Evolutionary conservation across 2,113 vertebrate genomes (phyloP), one percentile per base, ranked within the genome.

Genomic region (Daboia siamensis): DNA sequence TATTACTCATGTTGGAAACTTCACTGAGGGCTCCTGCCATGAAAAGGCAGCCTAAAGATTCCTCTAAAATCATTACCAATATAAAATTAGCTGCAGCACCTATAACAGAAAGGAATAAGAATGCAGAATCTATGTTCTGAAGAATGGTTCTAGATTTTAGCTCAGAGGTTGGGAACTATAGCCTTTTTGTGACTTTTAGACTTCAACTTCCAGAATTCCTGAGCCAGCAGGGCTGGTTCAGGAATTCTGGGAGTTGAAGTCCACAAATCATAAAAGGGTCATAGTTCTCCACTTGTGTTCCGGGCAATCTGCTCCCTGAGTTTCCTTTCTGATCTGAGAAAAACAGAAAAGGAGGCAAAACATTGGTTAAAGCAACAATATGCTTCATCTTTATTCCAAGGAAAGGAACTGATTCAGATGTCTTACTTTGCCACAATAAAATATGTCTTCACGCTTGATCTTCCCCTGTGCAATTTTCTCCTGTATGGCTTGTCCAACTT

Each of bases 401-500:
- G 24, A 88, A 91, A 94, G 87, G 59, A 92, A 92, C 89, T 17
- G 23, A 7, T 89, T 2, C 0, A 13, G 93, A 44, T 10, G 92
- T 29, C 97, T 97, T 74, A 99, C 99, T 98, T 99, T 99, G 91
- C 99, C 99, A 7, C 99, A 99, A 95, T 99, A 99, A 96, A 98
- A 99, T 87, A 99, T 98, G 89, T 99, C 99, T 92, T 99, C 98
- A 95, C 99, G 95, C 94, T 88, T 98, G 59, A 99, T 97, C 0
- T 96, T 98, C 88, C 99, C 98, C 94, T 99, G 98, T 20, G 97
- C 97, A 39, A 99, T 98, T 97, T 99, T 99, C 93, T 99, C 98
- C 54, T 96, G 95, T 64, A 99, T 98, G 93, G 98, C 99, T 93
- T 98, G 97, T 44, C 99, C 99, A 2, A 99, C 98, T 94, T 99